Base-by-base conservation (phyloP, 2,797 vertebrate species). In the Synanceia verrucosa region DNA sequence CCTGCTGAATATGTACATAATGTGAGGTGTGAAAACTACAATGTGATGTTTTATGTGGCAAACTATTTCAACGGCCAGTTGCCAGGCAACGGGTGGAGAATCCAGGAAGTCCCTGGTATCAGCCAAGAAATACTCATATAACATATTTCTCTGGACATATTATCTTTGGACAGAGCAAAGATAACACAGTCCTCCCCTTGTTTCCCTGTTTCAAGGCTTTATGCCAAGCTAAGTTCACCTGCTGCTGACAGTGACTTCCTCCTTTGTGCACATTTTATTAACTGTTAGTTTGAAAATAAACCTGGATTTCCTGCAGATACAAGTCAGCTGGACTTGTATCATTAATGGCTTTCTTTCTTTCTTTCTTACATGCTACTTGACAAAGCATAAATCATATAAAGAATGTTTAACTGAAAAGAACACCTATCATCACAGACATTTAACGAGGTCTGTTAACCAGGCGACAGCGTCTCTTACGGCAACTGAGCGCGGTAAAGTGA, bases 371-470 rank as follows among this genome's bases (percentile, higher is more conserved):
- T 3, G 4, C 13, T 18, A 48, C 52, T n/a, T 26, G 41, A 33
- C 3, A 18, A 43, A n/a, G 16, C 6, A 57, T 19, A 3, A 36
- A 53, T 26, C 12, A 31, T 8, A 12, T n/a, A 2, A 31, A 34
- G 6, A 44, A 23, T 24, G 5, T 19, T 34, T 1, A n/a, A n/a
- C n/a, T n/a, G n/a, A n/a, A n/a, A n/a, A n/a, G n/a, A n/a, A n/a
- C n/a, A n/a, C n/a, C n/a, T n/a, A n/a, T n/a, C n/a, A n/a, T n/a
- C n/a, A n/a, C n/a, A n/a, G n/a, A n/a, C n/a, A n/a, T n/a, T n/a
- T n/a, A n/a, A n/a, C 74, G 72, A 14, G 81, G 44, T 86, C 77
- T 66, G 79, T 77, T 79, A 82, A 78, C 81, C 80, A 51, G 37
- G 74, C 77, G 65, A 81, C 60, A 29, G 73, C 46, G 14, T 78